Evolutionary conservation across 2,113 vertebrate species (phyloP).

Genomic region (Agelaius phoeniceus): DNA sequence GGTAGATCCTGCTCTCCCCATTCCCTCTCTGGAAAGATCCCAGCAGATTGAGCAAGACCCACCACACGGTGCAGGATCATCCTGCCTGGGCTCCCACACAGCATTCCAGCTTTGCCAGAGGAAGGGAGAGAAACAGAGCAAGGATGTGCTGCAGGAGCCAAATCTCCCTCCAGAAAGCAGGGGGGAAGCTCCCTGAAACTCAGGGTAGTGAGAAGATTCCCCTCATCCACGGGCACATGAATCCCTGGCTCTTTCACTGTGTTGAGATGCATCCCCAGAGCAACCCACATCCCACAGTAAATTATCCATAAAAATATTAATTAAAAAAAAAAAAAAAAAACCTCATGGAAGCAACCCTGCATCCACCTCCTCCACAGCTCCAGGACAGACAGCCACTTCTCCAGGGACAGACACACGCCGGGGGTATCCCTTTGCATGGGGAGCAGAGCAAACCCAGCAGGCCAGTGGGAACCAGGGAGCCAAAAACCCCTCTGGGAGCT

Average conservation of each 20-base stretch:
- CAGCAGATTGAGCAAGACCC: constrained; percentile 1
- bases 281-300: fast-evolving
- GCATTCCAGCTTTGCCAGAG: not conserved
- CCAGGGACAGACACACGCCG: fast-evolving
- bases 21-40: not conserved
- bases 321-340: not conserved
- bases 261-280: not conserved
- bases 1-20: not conserved
- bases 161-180: not conserved
- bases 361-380: not conserved
- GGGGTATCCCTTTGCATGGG: not conserved
- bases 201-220: fast-evolving
- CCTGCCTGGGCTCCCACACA: not conserved
- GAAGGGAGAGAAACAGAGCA: not conserved
- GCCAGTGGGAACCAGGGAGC: constrained; percentile 13
- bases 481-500: constrained; percentile 14
- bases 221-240: fast-evolving
- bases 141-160: not conserved
- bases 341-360: fast-evolving
- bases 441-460: not conserved
- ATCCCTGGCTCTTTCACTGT: fast-evolving
- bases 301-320: fast-evolving
- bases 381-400: not conserved
- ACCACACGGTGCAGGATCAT: not conserved
- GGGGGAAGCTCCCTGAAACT: not conserved